Percentiles rank a stretch among this genome's conserved stretches.
Conservation (phyloP, 2,113 vertebrate genomes). For the Hiodon tergisus region DNA sequence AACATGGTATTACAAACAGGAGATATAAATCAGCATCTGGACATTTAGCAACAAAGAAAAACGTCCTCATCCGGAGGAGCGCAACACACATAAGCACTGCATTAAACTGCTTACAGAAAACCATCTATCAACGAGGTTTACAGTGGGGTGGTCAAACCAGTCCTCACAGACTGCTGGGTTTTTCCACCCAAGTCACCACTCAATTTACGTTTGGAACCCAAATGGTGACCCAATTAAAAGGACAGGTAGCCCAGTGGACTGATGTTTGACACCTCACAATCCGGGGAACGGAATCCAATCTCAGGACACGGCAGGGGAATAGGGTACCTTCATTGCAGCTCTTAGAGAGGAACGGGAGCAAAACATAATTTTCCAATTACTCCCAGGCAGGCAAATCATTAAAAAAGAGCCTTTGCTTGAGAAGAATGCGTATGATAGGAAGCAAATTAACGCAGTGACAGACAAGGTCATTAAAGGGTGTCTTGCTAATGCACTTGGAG, state of each 20-base stretch:
- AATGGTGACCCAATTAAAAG: neutral
- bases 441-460: neutral
- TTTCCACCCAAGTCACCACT: no score
- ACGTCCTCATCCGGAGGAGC: no score
- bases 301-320: neutral
- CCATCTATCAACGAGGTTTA: no score
- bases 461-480: neutral
- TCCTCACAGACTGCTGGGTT: no score
- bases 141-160: no score
- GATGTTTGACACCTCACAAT: neutral
- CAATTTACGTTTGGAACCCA: no score
- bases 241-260: neutral
- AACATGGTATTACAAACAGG: no score
- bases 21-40: no score
- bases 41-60: no score
- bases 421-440: neutral
- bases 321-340: neutral
- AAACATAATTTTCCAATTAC: neutral
- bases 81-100: no score
- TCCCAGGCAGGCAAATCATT: neutral
- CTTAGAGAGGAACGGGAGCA: neutral
- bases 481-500: slow-evolving; percentile 4
- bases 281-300: neutral
- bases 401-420: no score
- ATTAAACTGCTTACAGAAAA: no score